Percentiles rank a stretch among this genome's conserved stretches.
phyloP scores from a whole-genome alignment of 2,888 invertebrate species.

The Agrotis puta region DNA sequence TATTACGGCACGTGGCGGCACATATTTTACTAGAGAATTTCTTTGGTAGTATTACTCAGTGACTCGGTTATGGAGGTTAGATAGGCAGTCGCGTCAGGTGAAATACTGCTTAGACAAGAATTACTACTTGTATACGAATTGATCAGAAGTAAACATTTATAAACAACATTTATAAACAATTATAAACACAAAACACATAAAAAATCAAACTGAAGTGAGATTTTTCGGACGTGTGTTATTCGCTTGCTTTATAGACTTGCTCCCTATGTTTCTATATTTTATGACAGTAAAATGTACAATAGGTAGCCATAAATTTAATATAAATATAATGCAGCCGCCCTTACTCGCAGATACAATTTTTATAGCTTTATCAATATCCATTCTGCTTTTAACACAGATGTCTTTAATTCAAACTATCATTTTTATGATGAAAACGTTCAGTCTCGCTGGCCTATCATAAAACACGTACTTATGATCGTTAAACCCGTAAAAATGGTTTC shows the following conservation, averaged over 20 bases:
- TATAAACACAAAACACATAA: no score
- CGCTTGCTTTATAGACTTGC: background rate
- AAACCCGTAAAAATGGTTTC: constrained; percentile 84
- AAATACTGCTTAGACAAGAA: no score
- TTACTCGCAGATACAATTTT: constrained; percentile 18
- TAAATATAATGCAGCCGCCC: constrained; percentile 29
- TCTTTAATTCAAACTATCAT: constrained; percentile 55
- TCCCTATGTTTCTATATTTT: constrained; percentile 9
- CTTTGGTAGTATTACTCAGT: background rate
- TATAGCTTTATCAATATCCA: constrained; percentile 38
- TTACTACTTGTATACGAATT: background rate
- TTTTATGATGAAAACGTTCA: constrained; percentile 62
- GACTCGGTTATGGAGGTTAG: background rate
- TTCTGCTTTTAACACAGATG: constrained; percentile 33
- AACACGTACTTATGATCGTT: constrained; percentile 86
- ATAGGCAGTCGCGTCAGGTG: no score
- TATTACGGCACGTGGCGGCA: constrained; percentile 20
- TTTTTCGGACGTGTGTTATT: background rate
- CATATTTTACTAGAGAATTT: constrained; percentile 43
- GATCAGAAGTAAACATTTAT: background rate
- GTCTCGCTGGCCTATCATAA: constrained; percentile 72
- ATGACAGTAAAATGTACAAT: constrained; percentile 10
- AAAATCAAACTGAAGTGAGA: background rate
- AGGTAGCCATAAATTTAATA: constrained; percentile 33
- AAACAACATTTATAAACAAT: no score